These are phyloP conservation scores for Andrena cerasifolii DNA, from an alignment of 1,140 invertebrate species.

Conservation along the genomic window DNA sequence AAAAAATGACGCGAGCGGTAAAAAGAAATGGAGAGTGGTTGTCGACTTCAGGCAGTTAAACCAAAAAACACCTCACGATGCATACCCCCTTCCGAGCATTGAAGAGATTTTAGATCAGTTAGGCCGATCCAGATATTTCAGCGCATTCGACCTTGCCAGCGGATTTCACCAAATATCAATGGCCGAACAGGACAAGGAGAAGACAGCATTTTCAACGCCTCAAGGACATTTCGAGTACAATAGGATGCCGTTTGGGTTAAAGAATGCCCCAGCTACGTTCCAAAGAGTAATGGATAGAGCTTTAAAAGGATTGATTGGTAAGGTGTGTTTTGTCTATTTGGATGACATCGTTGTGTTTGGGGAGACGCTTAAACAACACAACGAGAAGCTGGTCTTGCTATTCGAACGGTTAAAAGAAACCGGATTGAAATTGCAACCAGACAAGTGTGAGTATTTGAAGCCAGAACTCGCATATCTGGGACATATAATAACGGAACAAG, in stretches of 20 bases:
- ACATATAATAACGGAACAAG: not conserved
- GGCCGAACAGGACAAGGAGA: not conserved
- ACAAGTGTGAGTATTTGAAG: conserved; percentile 10
- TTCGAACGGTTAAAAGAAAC: not conserved
- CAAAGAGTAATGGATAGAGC: conserved; percentile 3
- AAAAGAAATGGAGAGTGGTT: conserved; percentile 61
- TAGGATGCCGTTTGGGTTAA: conserved; percentile 12
- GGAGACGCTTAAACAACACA: not conserved
- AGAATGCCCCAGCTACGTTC: not conserved
- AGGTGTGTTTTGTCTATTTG: conserved; percentile 8
- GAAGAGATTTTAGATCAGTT: conserved; percentile 65
- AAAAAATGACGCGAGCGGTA: conserved; percentile 53
- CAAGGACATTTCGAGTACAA: conserved; percentile 18
- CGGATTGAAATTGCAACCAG: conserved; percentile 1
- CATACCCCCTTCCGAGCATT: conserved; percentile 83
- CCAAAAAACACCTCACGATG: conserved; percentile 75
- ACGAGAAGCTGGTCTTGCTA: not conserved
- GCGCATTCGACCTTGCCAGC: conserved; percentile 2
- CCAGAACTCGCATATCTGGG: conserved; percentile 5
- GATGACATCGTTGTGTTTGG: conserved; percentile 20
- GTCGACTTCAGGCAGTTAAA: conserved; percentile 76
- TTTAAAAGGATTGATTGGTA: conserved; percentile 8
- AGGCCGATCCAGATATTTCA: not conserved
- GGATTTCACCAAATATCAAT: conserved; percentile 26
- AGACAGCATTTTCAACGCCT: not conserved